phyloP scores from a whole-genome alignment of 2,797 vertebrate species.

The Leuciscus waleckii region DNA sequence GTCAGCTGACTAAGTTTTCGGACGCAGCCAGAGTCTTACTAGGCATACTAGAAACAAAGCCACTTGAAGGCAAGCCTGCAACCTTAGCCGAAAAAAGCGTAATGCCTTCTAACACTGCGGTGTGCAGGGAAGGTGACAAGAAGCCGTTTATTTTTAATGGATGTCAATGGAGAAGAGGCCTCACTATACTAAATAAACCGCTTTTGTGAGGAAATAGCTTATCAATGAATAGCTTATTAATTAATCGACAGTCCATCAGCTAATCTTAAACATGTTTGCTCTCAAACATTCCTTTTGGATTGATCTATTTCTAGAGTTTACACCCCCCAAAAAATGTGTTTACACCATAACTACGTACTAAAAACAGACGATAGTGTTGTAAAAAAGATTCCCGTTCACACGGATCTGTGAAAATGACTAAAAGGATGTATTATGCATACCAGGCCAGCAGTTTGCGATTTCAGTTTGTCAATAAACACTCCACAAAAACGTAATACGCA shows the following conservation, averaged over 20 bases:
- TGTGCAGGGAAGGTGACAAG: neutral
- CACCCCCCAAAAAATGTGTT: no score
- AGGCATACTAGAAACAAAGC: neutral
- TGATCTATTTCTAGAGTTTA: neutral
- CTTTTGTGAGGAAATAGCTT: neutral
- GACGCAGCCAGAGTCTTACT: neutral
- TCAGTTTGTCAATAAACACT: no score
- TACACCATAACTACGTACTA: no score
- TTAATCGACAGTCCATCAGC: neutral
- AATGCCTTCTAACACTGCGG: neutral
- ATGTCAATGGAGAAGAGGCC: neutral
- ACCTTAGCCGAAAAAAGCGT: neutral
- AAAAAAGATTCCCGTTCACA: no score
- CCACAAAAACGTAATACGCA: no score
- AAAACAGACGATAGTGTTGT: no score
- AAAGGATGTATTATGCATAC: no score
- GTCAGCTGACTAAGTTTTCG: no score
- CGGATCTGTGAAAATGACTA: no score
- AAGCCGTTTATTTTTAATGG: neutral
- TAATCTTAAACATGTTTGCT: neutral
- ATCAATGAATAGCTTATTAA: neutral
- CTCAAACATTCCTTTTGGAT: neutral
- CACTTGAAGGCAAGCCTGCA: neutral
- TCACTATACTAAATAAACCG: neutral
- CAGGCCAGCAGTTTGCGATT: no score